These are phyloP conservation scores for Pseudanteris insignis DNA, from an alignment of 2,888 invertebrate genomes.

Conservation along the genomic window DNA sequence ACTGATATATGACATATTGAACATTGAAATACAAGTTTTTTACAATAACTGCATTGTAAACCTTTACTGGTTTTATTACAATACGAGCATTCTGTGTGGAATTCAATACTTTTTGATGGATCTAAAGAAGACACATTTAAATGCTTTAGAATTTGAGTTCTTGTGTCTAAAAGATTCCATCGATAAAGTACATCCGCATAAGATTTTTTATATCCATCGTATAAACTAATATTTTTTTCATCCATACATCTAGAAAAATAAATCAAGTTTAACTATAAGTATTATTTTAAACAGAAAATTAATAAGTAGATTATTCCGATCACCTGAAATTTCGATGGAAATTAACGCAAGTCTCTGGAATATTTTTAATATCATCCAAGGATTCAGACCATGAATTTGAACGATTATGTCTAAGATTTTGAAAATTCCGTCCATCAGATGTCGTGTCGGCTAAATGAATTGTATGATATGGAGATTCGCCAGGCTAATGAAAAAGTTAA, in stretches of 20 bases:
- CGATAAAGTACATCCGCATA: conserved; percentile 90
- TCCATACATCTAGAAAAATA: conserved; percentile 58
- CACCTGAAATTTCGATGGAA: conserved; percentile 56
- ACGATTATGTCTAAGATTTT: conserved; percentile 75
- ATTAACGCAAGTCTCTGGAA: conserved; percentile 61
- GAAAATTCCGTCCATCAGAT: conserved; percentile 80
- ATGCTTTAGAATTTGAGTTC: conserved; percentile 77
- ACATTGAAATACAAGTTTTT: conserved; percentile 80
- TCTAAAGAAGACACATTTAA: conserved; percentile 67
- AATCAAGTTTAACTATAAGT: not conserved
- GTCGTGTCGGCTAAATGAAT: conserved; percentile 84
- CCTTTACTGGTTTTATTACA: conserved; percentile 76
- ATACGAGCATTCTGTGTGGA: conserved; percentile 76
- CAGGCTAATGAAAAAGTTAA: conserved; percentile 68
- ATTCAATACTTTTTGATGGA: conserved; percentile 75
- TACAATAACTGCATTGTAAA: conserved; percentile 78
- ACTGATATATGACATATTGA: conserved; percentile 87
- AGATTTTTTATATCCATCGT: conserved; percentile 84
- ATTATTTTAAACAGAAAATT: not conserved
- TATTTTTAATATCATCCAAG: conserved; percentile 74
- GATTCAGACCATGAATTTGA: conserved; percentile 91
- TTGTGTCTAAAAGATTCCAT: conserved; percentile 82
- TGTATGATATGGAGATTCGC: conserved; percentile 90
- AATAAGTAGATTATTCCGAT: not conserved
- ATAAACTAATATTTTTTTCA: conserved; percentile 70